Percentiles rank a stretch among this genome's conserved stretches.
These are phyloP conservation scores for Chauna torquata DNA, from an alignment of 2,113 vertebrate genomes.

Conservation along the genomic window DNA sequence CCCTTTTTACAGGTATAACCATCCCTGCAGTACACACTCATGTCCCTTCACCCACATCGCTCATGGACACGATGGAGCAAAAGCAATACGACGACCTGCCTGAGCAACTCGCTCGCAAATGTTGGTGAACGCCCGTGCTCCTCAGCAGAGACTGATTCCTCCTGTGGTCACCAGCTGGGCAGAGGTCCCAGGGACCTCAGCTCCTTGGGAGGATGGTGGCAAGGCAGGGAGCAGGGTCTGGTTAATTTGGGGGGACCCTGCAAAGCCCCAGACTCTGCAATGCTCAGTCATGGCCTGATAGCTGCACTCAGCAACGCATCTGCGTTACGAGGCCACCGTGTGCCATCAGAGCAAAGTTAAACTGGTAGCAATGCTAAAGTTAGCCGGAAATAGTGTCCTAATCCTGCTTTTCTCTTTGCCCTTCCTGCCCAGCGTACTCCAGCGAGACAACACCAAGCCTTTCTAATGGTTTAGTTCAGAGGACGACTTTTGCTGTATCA, in stretches of 20 bases:
- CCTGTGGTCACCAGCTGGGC: background rate
- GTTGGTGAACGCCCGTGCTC: background rate
- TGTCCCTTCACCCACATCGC: background rate
- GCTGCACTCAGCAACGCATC: fast-evolving
- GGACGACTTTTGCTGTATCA: background rate
- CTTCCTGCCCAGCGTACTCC: background rate
- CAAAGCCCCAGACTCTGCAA: background rate
- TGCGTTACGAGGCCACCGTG: background rate
- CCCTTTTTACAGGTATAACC: background rate
- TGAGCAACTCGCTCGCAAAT: background rate
- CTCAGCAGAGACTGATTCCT: background rate
- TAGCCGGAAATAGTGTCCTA: background rate
- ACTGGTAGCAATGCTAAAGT: background rate
- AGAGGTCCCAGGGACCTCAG: background rate
- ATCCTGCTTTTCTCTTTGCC: background rate
- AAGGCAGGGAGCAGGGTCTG: background rate
- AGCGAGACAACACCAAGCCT: background rate
- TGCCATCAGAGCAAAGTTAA: background rate
- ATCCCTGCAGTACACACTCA: background rate
- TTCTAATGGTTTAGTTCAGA: background rate
- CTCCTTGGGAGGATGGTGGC: background rate
- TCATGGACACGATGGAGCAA: fast-evolving
- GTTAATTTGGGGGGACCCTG: background rate
- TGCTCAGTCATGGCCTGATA: fast-evolving
- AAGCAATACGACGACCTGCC: background rate